Evolutionary conservation across 2,113 vertebrate genomes (phyloP).

Genomic region (Anarhynchus alexandrinus): DNA sequence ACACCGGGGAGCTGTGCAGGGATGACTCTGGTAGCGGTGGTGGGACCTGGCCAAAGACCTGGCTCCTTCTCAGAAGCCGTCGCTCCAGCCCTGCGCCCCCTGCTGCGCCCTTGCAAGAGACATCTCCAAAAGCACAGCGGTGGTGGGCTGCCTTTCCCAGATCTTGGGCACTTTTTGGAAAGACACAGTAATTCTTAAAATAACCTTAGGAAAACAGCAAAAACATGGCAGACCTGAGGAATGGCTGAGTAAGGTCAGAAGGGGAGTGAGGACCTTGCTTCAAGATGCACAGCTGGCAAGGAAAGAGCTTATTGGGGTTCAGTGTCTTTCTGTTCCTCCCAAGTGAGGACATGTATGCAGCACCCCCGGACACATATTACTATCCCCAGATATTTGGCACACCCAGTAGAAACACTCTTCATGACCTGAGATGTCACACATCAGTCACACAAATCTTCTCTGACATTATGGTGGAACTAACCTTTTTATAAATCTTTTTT

Average conservation of each 20-base stretch:
- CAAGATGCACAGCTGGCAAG: background rate
- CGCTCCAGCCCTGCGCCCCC: rapidly evolving
- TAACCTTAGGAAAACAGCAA: background rate
- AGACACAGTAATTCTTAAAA: background rate
- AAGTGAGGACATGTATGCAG: background rate
- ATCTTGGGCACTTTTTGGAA: background rate
- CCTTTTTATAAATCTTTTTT: background rate
- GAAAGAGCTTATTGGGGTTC: background rate
- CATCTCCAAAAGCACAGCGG: background rate
- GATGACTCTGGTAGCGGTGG: rapidly evolving
- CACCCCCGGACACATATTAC: rapidly evolving
- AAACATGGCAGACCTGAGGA: rapidly evolving
- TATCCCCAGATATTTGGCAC: background rate
- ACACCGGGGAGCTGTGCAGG: background rate
- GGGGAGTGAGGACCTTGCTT: background rate
- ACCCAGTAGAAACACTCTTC: background rate
- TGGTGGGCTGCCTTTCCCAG: background rate
- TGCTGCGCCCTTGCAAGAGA: background rate
- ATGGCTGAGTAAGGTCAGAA: background rate
- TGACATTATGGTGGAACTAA: background rate
- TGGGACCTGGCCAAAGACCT: background rate
- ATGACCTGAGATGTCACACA: background rate
- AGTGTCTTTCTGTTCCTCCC: background rate
- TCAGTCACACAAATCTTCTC: background rate
- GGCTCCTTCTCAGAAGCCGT: background rate